Conservation (phyloP, 2,888 invertebrate species). For the Apamea crenata region DNA sequence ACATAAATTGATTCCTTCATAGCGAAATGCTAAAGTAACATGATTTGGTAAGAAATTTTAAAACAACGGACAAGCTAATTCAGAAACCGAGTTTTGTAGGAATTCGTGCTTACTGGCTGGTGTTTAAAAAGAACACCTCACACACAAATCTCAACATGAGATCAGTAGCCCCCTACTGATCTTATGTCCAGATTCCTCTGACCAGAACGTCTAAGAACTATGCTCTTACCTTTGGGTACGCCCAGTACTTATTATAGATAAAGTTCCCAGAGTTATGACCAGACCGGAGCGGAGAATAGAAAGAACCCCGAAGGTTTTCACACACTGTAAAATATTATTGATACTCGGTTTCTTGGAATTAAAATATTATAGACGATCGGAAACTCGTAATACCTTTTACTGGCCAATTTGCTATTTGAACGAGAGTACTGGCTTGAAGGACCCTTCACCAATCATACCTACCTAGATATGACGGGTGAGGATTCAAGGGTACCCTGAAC, state of each 20-base stretch:
- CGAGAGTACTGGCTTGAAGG: not conserved
- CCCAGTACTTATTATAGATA: not conserved
- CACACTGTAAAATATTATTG: not conserved
- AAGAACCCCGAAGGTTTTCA: not conserved
- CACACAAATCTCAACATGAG: too few relatives aligned
- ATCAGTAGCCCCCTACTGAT: not conserved
- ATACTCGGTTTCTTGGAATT: not conserved
- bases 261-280: not conserved
- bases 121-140: not conserved
- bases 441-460: too few relatives aligned
- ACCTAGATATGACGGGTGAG: not conserved
- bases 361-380: not conserved
- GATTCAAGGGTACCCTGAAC: not conserved
- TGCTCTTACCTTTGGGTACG: not conserved
- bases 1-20: not conserved
- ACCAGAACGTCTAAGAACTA: not conserved
- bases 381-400: not conserved
- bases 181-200: not conserved
- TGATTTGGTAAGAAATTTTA: not conserved
- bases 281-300: not conserved
- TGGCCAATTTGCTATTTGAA: not conserved
- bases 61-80: not conserved
- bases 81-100: not conserved
- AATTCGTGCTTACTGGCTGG: not conserved
- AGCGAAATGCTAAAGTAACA: too few relatives aligned